A percentile compares a stretch with the other conserved stretches of the same genome.
Conservation (phyloP, 2,113 vertebrate species). For the Alexandromys fortis region DNA sequence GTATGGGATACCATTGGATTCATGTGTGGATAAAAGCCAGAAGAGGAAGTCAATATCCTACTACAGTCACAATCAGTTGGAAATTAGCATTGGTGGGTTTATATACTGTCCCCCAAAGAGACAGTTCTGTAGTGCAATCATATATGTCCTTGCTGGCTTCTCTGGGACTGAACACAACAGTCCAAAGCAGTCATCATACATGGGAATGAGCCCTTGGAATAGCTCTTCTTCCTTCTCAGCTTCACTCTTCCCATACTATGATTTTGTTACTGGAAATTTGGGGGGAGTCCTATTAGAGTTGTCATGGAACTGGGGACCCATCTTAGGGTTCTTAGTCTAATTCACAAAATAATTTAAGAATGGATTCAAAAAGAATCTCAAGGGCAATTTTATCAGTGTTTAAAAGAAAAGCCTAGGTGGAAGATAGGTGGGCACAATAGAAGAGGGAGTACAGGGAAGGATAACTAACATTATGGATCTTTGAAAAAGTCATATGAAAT, state of each 20-base stretch:
- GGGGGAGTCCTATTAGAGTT: background rate
- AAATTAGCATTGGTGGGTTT: background rate
- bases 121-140: background rate
- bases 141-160: background rate
- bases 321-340: background rate
- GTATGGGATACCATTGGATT: background rate
- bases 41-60: background rate
- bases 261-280: background rate
- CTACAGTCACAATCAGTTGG: background rate
- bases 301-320: background rate
- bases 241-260: constrained; percentile 4
- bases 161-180: background rate
- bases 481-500: background rate
- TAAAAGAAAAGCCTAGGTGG: background rate
- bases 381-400: background rate
- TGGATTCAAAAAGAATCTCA: background rate
- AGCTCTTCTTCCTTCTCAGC: background rate
- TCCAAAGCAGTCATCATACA: background rate
- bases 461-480: too few relatives aligned
- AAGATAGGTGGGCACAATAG: background rate
- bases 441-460: background rate
- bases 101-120: background rate
- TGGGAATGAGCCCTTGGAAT: background rate
- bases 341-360: background rate
- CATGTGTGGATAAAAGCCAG: background rate